These are phyloP conservation scores for Plotosus lineatus DNA, from an alignment of 2,113 vertebrate genomes.

Conservation along the genomic window DNA sequence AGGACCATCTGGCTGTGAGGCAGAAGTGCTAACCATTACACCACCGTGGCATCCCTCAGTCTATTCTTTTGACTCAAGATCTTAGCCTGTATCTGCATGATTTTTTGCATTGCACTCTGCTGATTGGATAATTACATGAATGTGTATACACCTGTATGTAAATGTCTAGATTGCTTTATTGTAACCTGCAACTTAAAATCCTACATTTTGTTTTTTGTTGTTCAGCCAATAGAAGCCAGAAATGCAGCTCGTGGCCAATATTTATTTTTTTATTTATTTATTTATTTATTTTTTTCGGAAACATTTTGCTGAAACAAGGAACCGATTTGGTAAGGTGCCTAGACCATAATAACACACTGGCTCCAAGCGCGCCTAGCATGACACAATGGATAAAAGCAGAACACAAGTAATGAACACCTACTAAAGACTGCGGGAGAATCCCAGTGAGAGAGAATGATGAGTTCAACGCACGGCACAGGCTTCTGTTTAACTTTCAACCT, in stretches of 20 bases:
- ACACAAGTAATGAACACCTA: not conserved
- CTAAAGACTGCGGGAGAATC: not conserved
- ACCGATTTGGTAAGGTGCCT: not conserved
- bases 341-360: not conserved
- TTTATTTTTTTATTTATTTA: not conserved
- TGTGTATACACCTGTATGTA: not conserved
- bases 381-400: not conserved
- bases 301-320: not conserved
- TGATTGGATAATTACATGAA: not conserved
- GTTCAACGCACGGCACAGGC: constrained; percentile 9
- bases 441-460: constrained; percentile 15
- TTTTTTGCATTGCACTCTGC: not conserved
- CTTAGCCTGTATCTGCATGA: not conserved
- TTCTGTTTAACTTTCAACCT: constrained; percentile 40
- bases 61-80: not conserved
- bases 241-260: not conserved
- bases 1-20: too few species aligned
- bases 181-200: not conserved
- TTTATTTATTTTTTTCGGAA: not conserved
- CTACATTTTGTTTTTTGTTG: not conserved
- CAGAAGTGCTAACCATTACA: too few species aligned
- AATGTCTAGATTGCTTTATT: not conserved
- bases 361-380: not conserved
- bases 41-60: too few species aligned
- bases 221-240: not conserved